Evolutionary conservation across 1,140 invertebrate genomes (phyloP), one percentile per base, ranked within the genome.

Genomic region (Vollenhovia emeryi): DNA sequence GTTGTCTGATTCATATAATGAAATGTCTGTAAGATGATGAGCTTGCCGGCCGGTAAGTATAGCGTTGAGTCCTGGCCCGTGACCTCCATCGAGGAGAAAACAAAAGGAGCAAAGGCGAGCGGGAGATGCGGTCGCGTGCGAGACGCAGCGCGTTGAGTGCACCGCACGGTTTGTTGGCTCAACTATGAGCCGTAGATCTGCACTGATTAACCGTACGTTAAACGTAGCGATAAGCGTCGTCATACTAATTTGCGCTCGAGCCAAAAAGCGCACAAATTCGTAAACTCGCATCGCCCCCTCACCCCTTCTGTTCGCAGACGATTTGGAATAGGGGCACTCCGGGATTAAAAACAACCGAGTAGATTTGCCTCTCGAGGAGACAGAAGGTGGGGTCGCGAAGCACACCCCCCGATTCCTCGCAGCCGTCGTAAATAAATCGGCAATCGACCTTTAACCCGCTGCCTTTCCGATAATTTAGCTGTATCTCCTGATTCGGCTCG

Each of bases 11-110:
- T 93, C 92, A 89, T 92, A 92, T 93, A 93, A 93, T 93, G 92
- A 93, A 93, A 93, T 93, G 93, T 93, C 93, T 93, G 92, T 91
- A 90, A 93, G 92, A 93, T 93, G 92, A 93, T 93, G 92, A 93
- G 93, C 92, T 92, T 82, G 87, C 89, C 90, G 92, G 89, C 86
- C 87, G 87, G 87, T 93, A 93, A 93, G 92, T 93, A 93, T 93
- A 93, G 93, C 91, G 92, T 93, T 93, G 92, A 93, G 90, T 93
- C 80, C 84, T 92, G 92, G 91, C 91, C 91, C 89, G 85, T 93
- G 92, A 93, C 92, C 92, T 91, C 87, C 89, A 89, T 90, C 90
- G 87, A 84, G 84, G 48, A 50, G 27, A 0, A 9, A 55, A 45
- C 33, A 43, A 36, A 60, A 59, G 55, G 64, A 68, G 48, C 5